A percentile compares a stretch with the other conserved stretches of the same genome.
phyloP scores from a whole-genome alignment of 2,888 invertebrate species.

The Trileptium ribeirensis region DNA sequence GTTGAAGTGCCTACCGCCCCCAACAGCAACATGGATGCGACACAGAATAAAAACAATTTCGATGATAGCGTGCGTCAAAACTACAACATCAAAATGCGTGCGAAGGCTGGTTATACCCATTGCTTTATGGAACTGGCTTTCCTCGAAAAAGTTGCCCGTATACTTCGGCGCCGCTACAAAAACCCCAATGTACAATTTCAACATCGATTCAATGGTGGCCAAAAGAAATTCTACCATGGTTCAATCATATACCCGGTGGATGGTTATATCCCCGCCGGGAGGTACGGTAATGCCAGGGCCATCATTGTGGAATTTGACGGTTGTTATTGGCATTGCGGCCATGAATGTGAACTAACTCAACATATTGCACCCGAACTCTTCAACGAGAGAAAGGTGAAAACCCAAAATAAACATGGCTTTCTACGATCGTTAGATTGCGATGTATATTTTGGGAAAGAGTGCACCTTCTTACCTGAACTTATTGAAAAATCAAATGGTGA shows the following conservation, averaged over 20 bases:
- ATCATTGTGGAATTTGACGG: background rate
- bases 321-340: background rate
- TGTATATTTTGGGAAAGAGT: background rate
- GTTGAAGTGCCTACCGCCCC: background rate
- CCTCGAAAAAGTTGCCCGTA: background rate
- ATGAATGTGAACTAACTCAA: background rate
- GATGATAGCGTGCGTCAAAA: too few relatives aligned
- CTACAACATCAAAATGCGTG: too few relatives aligned
- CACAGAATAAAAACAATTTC: too few relatives aligned
- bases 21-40: background rate
- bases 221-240: background rate
- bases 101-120: background rate
- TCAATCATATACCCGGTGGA: background rate
- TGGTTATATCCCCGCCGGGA: background rate
- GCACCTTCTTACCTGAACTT: background rate
- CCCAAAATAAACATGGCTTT: background rate
- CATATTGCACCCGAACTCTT: background rate
- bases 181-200: background rate
- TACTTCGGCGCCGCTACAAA: background rate
- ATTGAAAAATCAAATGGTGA: background rate
- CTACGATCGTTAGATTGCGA: background rate
- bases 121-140: background rate
- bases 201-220: background rate
- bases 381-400: background rate
- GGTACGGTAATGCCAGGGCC: background rate